A percentile compares a stretch with the other conserved stretches of the same genome.
Evolutionary conservation across 2,888 invertebrate species (phyloP).

Genomic region (Drosophila emarginata): DNA sequence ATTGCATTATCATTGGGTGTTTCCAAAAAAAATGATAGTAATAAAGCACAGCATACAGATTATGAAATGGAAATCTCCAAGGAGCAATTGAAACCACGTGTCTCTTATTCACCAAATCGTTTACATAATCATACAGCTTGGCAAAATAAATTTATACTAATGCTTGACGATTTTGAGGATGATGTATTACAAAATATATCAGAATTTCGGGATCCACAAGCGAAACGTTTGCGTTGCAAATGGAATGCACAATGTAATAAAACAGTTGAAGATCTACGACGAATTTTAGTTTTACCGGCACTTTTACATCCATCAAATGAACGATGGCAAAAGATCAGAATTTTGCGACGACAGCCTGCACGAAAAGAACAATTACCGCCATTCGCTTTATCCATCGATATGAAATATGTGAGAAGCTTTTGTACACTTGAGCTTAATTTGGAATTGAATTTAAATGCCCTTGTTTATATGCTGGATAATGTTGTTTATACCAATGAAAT

Average conservation of each 20-base stretch:
- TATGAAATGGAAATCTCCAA: slow-evolving; percentile 18
- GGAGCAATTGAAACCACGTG: neutral
- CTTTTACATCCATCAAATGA: slow-evolving; percentile 21
- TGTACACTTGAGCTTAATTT: slow-evolving; percentile 28
- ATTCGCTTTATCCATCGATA: slow-evolving; percentile 26
- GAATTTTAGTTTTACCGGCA: slow-evolving; percentile 27
- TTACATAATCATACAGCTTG: slow-evolving; percentile 6
- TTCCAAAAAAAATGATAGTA: neutral
- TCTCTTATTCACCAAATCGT: no score
- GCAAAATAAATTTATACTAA: slow-evolving; percentile 22
- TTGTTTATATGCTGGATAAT: neutral
- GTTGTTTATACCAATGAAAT: slow-evolving; percentile 22
- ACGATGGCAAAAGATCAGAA: slow-evolving; percentile 37
- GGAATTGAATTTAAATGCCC: slow-evolving; percentile 11
- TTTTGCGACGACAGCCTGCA: slow-evolving; percentile 32
- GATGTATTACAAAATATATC: slow-evolving; percentile 30
- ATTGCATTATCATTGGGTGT: neutral
- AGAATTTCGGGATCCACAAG: slow-evolving; percentile 36
- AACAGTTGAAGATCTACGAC: slow-evolving; percentile 9
- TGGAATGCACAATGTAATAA: neutral
- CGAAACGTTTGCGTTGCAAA: slow-evolving; percentile 19
- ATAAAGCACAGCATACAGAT: neutral
- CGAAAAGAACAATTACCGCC: slow-evolving; percentile 3
- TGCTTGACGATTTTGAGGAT: slow-evolving; percentile 31
- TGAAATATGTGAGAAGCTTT: slow-evolving; percentile 23